Percentiles rank a stretch among this genome's conserved stretches.
Conservation (phyloP, 2,797 vertebrate species). For the Galaxias olidus region DNA sequence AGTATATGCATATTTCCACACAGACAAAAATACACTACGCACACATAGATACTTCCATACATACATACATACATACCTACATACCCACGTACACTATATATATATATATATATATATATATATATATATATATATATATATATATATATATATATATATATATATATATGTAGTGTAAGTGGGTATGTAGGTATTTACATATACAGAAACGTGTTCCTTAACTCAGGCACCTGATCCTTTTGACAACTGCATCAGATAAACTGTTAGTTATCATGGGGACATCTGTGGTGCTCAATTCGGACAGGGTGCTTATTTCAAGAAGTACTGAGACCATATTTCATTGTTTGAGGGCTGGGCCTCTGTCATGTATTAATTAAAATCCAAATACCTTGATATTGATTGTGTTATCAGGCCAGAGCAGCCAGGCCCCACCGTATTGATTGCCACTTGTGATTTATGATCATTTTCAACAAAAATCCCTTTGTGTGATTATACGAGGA, state of each 20-base stretch:
- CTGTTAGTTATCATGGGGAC: conserved; percentile 78
- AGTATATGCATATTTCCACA: not conserved
- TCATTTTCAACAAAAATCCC: conserved; percentile 95
- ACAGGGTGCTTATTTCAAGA: conserved; percentile 81
- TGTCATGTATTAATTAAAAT: conserved; percentile 96
- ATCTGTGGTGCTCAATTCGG: conserved; percentile 74
- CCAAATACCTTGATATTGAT: conserved; percentile 97
- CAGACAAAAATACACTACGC: not conserved
- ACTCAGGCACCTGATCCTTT: conserved; percentile 79
- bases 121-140: too few relatives aligned
- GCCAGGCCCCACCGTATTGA: conserved; percentile 84
- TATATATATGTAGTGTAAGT: too few relatives aligned
- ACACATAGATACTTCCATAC: not conserved
- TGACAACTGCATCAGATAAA: conserved; percentile 72
- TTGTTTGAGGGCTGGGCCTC: conserved; percentile 79
- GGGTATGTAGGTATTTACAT: too few relatives aligned
- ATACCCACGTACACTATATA: too few relatives aligned
- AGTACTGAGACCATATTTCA: conserved; percentile 85
- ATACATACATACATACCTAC: not conserved
- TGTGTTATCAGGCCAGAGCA: conserved; percentile 92
- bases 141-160: too few relatives aligned
- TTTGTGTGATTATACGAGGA: conserved; percentile 91
- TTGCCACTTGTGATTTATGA: conserved; percentile 93
- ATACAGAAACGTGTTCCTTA: too few relatives aligned
- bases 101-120: not conserved